Percentiles rank a stretch among this genome's conserved stretches.
Conservation (phyloP, 1,140 invertebrate species). For the Drosophila asahinai region DNA sequence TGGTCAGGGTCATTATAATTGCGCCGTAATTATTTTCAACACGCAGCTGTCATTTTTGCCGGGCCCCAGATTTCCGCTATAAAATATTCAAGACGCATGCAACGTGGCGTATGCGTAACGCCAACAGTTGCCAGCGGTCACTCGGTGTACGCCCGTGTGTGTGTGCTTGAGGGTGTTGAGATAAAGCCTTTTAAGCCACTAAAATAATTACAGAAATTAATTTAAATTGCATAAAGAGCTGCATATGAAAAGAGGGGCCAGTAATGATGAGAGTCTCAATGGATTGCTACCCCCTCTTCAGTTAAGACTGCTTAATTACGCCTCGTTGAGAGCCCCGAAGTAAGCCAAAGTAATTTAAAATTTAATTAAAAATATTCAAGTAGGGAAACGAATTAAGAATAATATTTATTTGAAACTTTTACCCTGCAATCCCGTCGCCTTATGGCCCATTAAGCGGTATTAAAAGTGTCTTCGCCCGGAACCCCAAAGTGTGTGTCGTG, state of each 20-base stretch:
- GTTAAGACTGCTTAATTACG: background rate
- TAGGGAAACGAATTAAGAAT: conserved; percentile 5
- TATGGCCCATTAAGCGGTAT: conserved; percentile 46
- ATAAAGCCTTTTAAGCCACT: conserved; percentile 70
- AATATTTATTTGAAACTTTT: conserved; percentile 4
- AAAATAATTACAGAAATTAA: conserved; percentile 80
- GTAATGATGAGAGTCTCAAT: conserved; percentile 8
- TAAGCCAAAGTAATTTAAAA: conserved; percentile 8
- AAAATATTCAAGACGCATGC: conserved; percentile 68
- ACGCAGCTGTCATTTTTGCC: conserved; percentile 75
- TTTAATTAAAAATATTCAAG: conserved; percentile 28
- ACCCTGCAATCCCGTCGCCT: conserved; percentile 3
- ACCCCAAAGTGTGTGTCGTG: conserved; percentile 19
- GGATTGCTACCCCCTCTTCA: conserved; percentile 2
- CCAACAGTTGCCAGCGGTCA: conserved; percentile 35
- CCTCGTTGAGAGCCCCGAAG: background rate
- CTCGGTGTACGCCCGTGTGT: background rate
- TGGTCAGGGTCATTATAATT: conserved; percentile 63
- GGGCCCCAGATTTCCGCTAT: conserved; percentile 50
- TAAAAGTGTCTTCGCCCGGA: conserved; percentile 41
- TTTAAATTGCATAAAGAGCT: conserved; percentile 76
- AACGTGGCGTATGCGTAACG: conserved; percentile 64
- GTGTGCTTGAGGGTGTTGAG: conserved; percentile 32
- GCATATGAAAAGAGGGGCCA: conserved; percentile 26
- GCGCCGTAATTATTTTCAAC: conserved; percentile 68